Evolutionary conservation across 2,888 invertebrate species (phyloP), one percentile per base, ranked within the genome.

Genomic region (Acholoe squamosa): DNA sequence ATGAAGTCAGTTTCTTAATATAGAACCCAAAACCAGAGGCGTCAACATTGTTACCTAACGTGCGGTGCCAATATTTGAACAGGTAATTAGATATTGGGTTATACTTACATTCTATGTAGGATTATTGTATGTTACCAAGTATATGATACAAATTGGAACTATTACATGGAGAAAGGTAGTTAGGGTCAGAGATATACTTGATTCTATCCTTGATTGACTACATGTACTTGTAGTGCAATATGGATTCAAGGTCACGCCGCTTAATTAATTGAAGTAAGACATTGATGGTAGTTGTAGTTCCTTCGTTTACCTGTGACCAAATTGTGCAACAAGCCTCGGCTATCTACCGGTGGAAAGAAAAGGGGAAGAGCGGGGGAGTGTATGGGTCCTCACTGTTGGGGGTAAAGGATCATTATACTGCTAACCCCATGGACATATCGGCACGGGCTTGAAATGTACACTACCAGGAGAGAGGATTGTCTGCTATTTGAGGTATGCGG

Each of bases 401-500:
- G 76, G 76, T 76, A 31, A 5, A 31, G 25, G 76, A 16, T 76
- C 3, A 25, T 28, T 31, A 25, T n/a, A 28, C 5, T 19, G 28
- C 76, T 28, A 28, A 25, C 28, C 76, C 76, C 14, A 43, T 25
- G 80, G 33, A 34, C 34, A 80, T 61, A 5, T 71, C 28, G 28
- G 71, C 28, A n/a, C 28, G 25, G 71, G 71, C 28, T 16, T 14
- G 71, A 71, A 80, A 80, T 16, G 80, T 80, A 22, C 34, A 80
- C 80, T 80, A 80, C n/a, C 80, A 0, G 80, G 0, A 0, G 86
- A 25, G 28, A 86, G 86, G 86, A 86, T 86, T 86, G 86, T 86
- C 52, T n/a, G 86, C 25, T 52, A 86, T 86, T 51, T 86, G 28
- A 86, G 52, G 54, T 86, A 86, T 86, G 86, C 52, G 56, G 86